A percentile compares a stretch with the other conserved stretches of the same genome.
Evolutionary conservation across 2,113 vertebrate species (phyloP).

Genomic region (Grallaria varia): DNA sequence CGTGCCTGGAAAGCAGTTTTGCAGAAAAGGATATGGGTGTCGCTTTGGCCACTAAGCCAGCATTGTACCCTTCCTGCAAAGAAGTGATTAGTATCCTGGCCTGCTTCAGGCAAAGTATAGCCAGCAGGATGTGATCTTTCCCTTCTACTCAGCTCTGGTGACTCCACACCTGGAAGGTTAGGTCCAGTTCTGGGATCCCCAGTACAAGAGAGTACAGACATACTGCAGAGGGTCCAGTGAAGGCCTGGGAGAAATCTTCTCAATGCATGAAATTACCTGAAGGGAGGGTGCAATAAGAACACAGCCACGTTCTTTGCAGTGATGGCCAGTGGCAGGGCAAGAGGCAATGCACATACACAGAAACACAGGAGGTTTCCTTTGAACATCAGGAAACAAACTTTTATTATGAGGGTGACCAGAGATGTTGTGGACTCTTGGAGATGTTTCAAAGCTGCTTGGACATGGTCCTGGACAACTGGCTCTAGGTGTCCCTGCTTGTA

Average conservation of each 20-base stretch:
- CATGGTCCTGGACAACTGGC: fast-evolving
- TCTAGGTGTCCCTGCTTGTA: not conserved
- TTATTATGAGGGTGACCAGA: not conserved
- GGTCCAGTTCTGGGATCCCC: not conserved
- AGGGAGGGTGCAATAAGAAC: not conserved
- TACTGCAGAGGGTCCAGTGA: not conserved
- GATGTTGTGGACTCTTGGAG: not conserved
- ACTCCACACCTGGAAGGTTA: not conserved
- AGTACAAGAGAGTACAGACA: not conserved
- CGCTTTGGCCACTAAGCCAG: not conserved
- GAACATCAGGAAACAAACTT: not conserved
- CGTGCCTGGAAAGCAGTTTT: not conserved
- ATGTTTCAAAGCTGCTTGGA: not conserved
- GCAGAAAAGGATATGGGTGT: not conserved
- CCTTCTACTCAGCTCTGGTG: not conserved
- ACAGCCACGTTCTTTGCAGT: not conserved
- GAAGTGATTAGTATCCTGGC: not conserved
- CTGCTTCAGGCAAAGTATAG: not conserved
- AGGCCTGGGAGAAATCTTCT: too few relatives aligned
- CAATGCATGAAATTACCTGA: not conserved
- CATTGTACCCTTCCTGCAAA: not conserved
- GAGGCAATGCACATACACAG: not conserved
- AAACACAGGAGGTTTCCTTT: not conserved
- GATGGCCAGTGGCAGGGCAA: not conserved
- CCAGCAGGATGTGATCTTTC: not conserved